Evolutionary conservation across 64 coral and sea anemone genomes (phyloP).

Genomic region (Pachyseris speciosa): DNA sequence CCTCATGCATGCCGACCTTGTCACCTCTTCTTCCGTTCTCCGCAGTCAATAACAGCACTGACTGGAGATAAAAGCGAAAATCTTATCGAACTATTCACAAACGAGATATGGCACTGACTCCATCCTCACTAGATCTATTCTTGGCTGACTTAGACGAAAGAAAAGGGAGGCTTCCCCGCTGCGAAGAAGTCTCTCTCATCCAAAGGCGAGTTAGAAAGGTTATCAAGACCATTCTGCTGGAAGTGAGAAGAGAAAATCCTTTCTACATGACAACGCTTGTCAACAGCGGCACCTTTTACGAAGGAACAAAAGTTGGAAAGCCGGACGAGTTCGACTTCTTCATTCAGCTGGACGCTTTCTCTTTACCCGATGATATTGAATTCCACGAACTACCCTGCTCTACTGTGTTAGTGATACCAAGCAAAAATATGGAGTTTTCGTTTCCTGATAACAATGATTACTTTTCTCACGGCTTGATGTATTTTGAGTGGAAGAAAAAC

Average conservation of each 20-base stretch:
- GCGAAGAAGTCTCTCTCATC: conserved; percentile 14
- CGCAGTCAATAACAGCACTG: too few species aligned
- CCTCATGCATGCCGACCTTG: too few species aligned
- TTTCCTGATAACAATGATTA: too few species aligned
- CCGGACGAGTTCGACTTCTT: conserved; percentile 62
- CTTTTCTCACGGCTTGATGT: too few species aligned
- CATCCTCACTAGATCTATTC: not conserved
- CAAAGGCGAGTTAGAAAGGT: conserved; percentile 23
- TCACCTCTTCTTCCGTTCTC: too few species aligned
- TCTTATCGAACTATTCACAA: too few species aligned
- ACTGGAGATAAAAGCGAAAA: too few species aligned
- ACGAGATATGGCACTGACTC: too few species aligned
- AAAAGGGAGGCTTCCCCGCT: not conserved
- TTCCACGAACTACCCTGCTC: not conserved
- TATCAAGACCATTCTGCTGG: conserved; percentile 2
- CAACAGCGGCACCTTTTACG: conserved; percentile 56
- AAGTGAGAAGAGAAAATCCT: not conserved
- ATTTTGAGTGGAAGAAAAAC: conserved; percentile 22
- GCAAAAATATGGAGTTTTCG: too few species aligned
- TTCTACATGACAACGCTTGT: conserved; percentile 44
- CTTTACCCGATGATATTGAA: not conserved
- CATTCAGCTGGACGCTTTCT: conserved; percentile 10
- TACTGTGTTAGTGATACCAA: conserved; percentile 4
- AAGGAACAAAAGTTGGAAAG: conserved; percentile 26
- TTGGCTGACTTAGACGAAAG: conserved; percentile 9